Percentiles rank a stretch among this genome's conserved stretches.
These are phyloP conservation scores for Cosmorhoe ocellata DNA, from an alignment of 2,888 invertebrate species.

Conservation along the genomic window DNA sequence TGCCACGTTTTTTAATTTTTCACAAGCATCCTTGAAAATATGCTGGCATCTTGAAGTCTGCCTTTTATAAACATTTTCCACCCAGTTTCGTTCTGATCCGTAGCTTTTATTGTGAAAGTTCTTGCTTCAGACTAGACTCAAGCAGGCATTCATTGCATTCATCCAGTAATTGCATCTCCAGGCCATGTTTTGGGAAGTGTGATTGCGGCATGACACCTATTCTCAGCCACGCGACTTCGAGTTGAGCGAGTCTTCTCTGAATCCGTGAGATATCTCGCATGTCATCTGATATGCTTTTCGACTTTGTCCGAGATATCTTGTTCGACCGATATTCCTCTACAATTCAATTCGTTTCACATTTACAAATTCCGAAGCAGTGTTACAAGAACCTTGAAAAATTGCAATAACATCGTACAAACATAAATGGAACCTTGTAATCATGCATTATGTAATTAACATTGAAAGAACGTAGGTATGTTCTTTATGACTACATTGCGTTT, in stretches of 20 bases:
- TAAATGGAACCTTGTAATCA: neutral
- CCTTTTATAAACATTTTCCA: neutral
- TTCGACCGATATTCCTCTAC: too few relatives aligned
- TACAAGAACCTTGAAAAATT: conserved; percentile 16
- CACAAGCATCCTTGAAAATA: too few relatives aligned
- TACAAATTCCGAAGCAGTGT: conserved; percentile 29
- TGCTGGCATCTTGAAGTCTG: neutral
- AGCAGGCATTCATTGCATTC: conserved; percentile 3
- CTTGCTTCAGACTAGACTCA: neutral
- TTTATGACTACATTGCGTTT: neutral
- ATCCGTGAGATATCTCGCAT: too few relatives aligned
- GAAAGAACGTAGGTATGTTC: neutral
- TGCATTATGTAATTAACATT: neutral
- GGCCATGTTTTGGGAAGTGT: conserved; percentile 5
- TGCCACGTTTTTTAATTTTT: too few relatives aligned
- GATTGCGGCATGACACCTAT: conserved; percentile 1
- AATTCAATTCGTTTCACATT: conserved; percentile 30
- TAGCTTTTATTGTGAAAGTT: neutral
- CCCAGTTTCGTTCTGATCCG: neutral
- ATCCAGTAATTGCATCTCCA: conserved; percentile 13
- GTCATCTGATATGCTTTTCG: too few relatives aligned
- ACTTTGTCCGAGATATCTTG: too few relatives aligned
- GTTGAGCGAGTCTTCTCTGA: too few relatives aligned
- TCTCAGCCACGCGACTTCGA: too few relatives aligned
- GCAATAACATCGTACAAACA: neutral